Evolutionary conservation across 2,888 invertebrate genomes (phyloP).

Genomic region (Caenorhabditis sp.): DNA sequence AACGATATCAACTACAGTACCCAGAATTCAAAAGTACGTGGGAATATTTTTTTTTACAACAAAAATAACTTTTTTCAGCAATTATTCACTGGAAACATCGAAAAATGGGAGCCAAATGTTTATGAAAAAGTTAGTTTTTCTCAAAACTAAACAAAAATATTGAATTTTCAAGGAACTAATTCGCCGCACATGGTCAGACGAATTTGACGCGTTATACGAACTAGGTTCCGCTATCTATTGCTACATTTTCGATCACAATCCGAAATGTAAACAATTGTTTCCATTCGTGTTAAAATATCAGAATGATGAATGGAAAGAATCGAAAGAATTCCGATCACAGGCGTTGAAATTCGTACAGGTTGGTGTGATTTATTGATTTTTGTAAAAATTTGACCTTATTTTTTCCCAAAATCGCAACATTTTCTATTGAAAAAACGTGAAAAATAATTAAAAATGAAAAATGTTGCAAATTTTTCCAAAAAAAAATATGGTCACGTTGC

Average conservation of each 20-base stretch:
- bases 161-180: conserved; percentile 50
- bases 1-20: conserved; percentile 32
- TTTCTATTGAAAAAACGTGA: not conserved
- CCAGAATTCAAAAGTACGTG: conserved; percentile 17
- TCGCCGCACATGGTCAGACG: conserved; percentile 66
- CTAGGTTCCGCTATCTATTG: conserved; percentile 64
- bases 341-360: conserved; percentile 68
- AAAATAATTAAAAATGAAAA: no score
- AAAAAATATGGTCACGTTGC: no score
- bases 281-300: conserved; percentile 56
- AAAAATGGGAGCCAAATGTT: conserved; percentile 62
- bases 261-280: conserved; percentile 63
- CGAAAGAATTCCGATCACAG: conserved; percentile 62
- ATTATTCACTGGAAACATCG: conserved; percentile 48
- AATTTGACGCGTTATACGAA: conserved; percentile 66
- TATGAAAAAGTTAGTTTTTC: conserved; percentile 44
- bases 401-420: no score
- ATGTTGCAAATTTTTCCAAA: no score
- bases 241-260: conserved; percentile 66
- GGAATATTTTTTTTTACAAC: not conserved
- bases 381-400: not conserved
- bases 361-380: not conserved
- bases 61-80: conserved; percentile 29
- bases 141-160: no score
- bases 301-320: conserved; percentile 58